These are phyloP conservation scores for Syngnathus acus DNA, from an alignment of 2,797 vertebrate genomes.

Conservation along the genomic window DNA sequence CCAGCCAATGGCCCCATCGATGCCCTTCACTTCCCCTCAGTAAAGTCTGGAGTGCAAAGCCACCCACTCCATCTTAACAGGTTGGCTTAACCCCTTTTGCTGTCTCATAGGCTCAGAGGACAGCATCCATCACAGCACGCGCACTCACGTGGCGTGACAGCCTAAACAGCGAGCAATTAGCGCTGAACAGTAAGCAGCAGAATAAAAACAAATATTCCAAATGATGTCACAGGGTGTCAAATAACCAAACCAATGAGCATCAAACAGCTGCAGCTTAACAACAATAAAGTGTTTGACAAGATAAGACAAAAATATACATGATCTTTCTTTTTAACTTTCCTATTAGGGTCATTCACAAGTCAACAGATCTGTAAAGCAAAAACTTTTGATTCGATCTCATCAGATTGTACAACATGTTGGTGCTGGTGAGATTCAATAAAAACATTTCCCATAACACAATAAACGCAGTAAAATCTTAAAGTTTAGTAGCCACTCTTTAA, in stretches of 20 bases:
- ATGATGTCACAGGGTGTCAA: neutral
- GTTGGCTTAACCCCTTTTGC: conserved; percentile 60
- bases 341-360: neutral
- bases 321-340: neutral
- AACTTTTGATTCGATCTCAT: neutral
- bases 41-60: conserved; percentile 54
- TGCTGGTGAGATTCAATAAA: neutral
- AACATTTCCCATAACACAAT: neutral
- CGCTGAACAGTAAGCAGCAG: conserved; percentile 8
- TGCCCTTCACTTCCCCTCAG: conserved; percentile 67
- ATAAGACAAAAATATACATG: neutral
- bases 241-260: too few relatives aligned
- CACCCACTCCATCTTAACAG: conserved; percentile 58
- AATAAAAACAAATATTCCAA: conserved; percentile 11
- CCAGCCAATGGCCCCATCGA: conserved; percentile 53
- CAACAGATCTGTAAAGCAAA: neutral
- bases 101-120: conserved; percentile 49
- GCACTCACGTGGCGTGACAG: conserved; percentile 20
- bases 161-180: conserved; percentile 17
- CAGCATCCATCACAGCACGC: conserved; percentile 54
- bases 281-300: too few relatives aligned
- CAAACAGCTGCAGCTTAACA: too few relatives aligned
- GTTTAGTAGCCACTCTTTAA: neutral
- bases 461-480: neutral
- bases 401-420: neutral